Conservation (phyloP, 1,140 invertebrate species). For the Zaprionus nigranus region DNA sequence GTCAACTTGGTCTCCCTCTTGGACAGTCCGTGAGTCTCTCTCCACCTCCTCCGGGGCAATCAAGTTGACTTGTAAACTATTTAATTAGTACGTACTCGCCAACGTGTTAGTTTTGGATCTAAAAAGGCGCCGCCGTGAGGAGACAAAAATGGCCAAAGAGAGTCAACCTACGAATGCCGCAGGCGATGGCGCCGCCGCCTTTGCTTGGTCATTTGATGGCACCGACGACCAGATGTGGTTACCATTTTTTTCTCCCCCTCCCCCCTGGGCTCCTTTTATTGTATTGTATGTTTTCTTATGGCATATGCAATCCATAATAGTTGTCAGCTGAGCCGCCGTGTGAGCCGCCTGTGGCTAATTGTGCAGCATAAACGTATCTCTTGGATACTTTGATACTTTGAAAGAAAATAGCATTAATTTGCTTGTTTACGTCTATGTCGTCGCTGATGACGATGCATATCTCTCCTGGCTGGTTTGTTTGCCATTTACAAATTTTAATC, state of each 20-base stretch:
- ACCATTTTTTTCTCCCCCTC: not conserved
- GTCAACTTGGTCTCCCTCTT: slow-evolving; percentile 10
- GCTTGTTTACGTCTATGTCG: slow-evolving; percentile 71
- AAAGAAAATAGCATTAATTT: slow-evolving; percentile 75
- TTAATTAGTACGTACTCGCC: slow-evolving; percentile 73
- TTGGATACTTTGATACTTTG: slow-evolving; percentile 51
- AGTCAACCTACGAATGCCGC: slow-evolving; percentile 62
- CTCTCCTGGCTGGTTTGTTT: slow-evolving; percentile 30
- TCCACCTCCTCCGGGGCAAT: slow-evolving; percentile 42
- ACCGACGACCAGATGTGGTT: slow-evolving; percentile 50
- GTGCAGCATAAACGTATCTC: slow-evolving; percentile 37
- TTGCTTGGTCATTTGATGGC: slow-evolving; percentile 70
- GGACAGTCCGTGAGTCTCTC: not conserved
- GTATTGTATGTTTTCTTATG: slow-evolving; percentile 41
- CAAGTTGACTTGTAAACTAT: slow-evolving; percentile 79
- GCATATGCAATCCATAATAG: slow-evolving; percentile 45
- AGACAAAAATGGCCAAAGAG: slow-evolving; percentile 41
- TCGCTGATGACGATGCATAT: slow-evolving; percentile 54
- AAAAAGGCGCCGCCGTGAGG: slow-evolving; percentile 72
- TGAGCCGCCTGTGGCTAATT: slow-evolving; percentile 55
- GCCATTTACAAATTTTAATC: slow-evolving; percentile 73
- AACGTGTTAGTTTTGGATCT: slow-evolving; percentile 78
- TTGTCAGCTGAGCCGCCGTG: slow-evolving; percentile 28
- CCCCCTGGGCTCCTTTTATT: slow-evolving; percentile 3
- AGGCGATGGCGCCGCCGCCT: slow-evolving; percentile 51